Evolutionary conservation across 2,888 invertebrate species (phyloP), one percentile per base, ranked within the genome.

Genomic region (Creontiades dilutus): DNA sequence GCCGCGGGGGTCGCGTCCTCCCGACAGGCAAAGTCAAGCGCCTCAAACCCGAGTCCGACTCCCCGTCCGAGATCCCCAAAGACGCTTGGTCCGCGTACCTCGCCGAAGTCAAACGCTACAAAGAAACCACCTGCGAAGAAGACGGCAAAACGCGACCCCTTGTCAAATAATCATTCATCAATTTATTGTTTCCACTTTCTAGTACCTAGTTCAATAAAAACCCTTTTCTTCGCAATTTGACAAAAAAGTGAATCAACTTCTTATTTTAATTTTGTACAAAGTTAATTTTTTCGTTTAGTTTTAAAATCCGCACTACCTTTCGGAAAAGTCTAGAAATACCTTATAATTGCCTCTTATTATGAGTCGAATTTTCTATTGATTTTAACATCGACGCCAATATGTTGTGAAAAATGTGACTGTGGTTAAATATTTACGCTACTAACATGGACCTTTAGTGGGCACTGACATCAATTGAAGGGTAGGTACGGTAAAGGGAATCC

Each of bases 1-100:
- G 98, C 92, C 95, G 97, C 90, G 97, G 97, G 84, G 97, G 97
- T 19, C 95, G 97, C 93, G 96, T 97, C 84, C 94, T 98, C 23
- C 98, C 98, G 94, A 98, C 98, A 81, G 98, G 98, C 68, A 94
- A 98, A 93, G 98, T 98, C 68, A 97, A 97, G 92, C 98, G 98
- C 93, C 95, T 95, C 81, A 96, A 96, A 93, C 95, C 95, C 28
- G 94, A 94, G 0, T 94, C 94, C 0, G 95, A 95, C 92, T 94
- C 94, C 81, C 94, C 95, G 27, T 92, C 92, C 16, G 93, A 93
- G 37, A 92, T 92, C 78, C 92, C 92, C 52, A 97, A 96, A 93
- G 98, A 98, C 93, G 97, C 98, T 16, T 98, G 98, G 98, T 96
- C 98, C 0, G 95, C 97, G 46, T 98, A 98, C 93, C 96, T 98